A percentile compares a stretch with the other conserved stretches of the same genome.
These are phyloP conservation scores for Sebastes miniatus DNA, from an alignment of 2,797 vertebrate genomes.

Conservation along the genomic window DNA sequence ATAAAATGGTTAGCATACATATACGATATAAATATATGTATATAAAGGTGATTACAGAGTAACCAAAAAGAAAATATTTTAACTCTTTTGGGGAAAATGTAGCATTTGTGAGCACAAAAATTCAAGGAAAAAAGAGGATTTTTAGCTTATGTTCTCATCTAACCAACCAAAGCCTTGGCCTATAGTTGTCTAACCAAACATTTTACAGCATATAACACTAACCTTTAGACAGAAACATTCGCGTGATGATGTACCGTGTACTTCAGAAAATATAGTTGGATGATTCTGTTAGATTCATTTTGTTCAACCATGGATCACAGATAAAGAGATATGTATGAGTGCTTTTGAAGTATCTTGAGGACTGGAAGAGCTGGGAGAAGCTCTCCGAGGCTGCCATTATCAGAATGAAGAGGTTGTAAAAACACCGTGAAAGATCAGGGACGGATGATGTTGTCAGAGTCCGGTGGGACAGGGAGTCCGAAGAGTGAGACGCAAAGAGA, in stretches of 20 bases:
- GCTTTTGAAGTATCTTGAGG: conserved; percentile 32
- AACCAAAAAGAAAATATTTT: background rate
- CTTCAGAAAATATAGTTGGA: background rate
- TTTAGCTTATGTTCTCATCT: background rate
- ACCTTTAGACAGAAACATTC: background rate
- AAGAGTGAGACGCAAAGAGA: background rate
- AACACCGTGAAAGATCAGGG: conserved; percentile 8
- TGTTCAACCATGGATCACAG: conserved; percentile 11
- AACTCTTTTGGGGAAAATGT: background rate
- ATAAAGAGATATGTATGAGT: conserved; percentile 18
- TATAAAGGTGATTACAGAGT: background rate
- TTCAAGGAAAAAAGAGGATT: background rate
- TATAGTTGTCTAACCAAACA: background rate
- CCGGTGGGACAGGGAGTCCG: conserved; percentile 10
- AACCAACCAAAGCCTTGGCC: background rate
- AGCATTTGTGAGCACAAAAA: background rate
- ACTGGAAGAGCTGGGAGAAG: conserved; percentile 15
- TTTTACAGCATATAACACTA: background rate
- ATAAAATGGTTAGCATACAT: background rate
- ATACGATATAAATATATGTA: background rate
- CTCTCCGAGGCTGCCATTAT: conserved; percentile 17
- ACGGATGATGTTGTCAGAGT: conserved; percentile 32
- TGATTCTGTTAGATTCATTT: background rate
- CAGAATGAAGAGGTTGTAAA: conserved; percentile 18
- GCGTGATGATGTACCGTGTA: background rate